A percentile compares a stretch with the other conserved stretches of the same genome.
phyloP scores from a whole-genome alignment of 2,797 vertebrate genomes.

The Hafferia zeledoni region DNA sequence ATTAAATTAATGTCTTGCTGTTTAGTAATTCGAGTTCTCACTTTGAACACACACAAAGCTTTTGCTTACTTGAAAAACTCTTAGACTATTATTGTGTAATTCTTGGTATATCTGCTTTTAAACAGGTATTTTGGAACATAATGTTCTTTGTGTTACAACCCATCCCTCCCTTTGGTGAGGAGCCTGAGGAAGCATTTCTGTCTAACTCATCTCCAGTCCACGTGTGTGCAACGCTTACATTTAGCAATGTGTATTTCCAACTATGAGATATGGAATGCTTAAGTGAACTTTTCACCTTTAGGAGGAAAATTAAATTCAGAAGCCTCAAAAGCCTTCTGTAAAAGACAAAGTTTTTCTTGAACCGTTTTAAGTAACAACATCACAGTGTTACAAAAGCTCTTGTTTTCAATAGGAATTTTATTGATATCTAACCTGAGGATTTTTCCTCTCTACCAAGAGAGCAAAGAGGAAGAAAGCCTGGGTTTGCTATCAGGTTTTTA shows the following conservation, averaged over 20 bases:
- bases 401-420: neutral
- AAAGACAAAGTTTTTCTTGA: neutral
- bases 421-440: neutral
- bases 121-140: neutral
- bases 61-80: neutral
- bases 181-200: neutral
- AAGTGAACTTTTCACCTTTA: neutral
- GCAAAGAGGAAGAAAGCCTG: neutral
- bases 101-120: neutral
- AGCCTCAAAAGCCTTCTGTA: neutral
- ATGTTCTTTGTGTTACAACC: neutral
- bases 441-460: neutral
- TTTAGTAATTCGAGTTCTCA: neutral
- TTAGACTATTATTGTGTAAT: neutral
- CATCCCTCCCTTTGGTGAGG: neutral
- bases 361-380: neutral
- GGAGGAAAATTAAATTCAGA: neutral
- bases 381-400: neutral
- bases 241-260: neutral
- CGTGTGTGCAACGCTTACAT: neutral
- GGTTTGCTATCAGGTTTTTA: neutral
- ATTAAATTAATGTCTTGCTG: neutral
- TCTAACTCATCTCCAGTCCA: neutral
- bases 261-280: neutral
- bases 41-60: neutral